Percentiles rank a stretch among this genome's conserved stretches.
phyloP scores from a whole-genome alignment of 2,113 vertebrate genomes.

The Cacatua alba region DNA sequence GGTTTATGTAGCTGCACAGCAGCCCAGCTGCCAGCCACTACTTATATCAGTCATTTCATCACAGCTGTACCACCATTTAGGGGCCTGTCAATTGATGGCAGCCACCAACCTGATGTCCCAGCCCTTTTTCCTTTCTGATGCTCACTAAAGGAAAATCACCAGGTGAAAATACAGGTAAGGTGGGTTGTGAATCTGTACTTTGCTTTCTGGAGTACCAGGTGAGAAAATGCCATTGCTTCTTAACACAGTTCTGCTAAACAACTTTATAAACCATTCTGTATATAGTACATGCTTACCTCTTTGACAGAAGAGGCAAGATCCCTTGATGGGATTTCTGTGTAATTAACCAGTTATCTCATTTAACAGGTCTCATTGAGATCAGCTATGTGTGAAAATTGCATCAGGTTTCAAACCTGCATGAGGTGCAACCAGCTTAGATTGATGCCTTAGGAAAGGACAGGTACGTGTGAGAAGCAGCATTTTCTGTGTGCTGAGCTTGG shows the following conservation, averaged over 20 bases:
- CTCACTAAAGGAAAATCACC: neutral
- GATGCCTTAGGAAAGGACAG: neutral
- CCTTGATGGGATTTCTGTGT: conserved; percentile 55
- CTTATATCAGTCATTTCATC: rapidly evolving
- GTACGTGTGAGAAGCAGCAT: neutral
- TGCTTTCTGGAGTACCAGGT: neutral
- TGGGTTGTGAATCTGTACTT: neutral
- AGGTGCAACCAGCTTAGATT: neutral
- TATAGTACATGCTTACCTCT: neutral
- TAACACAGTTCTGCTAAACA: neutral
- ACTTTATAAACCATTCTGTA: neutral
- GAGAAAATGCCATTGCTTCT: neutral
- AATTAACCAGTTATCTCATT: conserved; percentile 67
- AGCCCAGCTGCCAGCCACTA: neutral
- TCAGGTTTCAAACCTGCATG: neutral
- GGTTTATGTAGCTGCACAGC: rapidly evolving
- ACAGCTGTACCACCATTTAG: neutral
- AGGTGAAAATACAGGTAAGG: neutral
- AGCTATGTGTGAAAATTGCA: conserved; percentile 51
- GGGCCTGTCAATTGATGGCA: neutral
- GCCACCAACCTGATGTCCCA: neutral
- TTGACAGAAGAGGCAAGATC: conserved; percentile 10
- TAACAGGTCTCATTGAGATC: conserved; percentile 55
- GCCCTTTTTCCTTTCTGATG: neutral
- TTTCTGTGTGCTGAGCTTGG: neutral